Evolutionary conservation across 2,797 vertebrate genomes (phyloP).

Genomic region (Acrossocheilus wenchowensis): DNA sequence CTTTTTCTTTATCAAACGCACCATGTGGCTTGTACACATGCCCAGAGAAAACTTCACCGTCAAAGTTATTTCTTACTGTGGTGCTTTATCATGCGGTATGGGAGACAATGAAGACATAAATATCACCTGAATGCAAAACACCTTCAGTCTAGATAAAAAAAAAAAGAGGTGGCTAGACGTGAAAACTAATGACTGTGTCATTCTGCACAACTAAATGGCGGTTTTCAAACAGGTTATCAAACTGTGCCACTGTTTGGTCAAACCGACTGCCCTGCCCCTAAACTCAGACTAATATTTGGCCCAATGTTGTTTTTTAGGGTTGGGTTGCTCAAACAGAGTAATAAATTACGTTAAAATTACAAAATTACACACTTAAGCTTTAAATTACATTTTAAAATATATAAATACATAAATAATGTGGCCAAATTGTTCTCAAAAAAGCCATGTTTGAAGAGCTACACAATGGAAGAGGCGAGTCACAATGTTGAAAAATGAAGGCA

Average conservation of each 20-base stretch:
- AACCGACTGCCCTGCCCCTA: not conserved
- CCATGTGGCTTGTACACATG: slow-evolving; percentile 57
- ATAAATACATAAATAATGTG: not conserved
- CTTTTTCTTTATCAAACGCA: slow-evolving; percentile 66
- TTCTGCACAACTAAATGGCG: not conserved
- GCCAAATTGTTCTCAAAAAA: slow-evolving; percentile 5
- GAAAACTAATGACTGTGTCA: not conserved
- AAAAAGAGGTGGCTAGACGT: not conserved
- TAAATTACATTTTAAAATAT: not conserved
- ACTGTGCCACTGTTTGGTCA: not conserved
- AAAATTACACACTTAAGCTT: not conserved
- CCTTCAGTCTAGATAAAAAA: not conserved
- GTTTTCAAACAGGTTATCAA: not conserved
- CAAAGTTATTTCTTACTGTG: slow-evolving; percentile 40
- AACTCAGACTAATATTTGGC: not conserved
- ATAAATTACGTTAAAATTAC: not conserved
- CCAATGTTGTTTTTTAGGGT: not conserved
- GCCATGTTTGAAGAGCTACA: not conserved
- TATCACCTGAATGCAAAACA: not conserved
- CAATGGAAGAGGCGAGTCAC: not conserved
- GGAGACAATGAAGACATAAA: slow-evolving; percentile 23
- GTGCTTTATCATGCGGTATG: slow-evolving; percentile 27
- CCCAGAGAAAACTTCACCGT: slow-evolving; percentile 50
- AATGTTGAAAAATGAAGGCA: slow-evolving; percentile 7
- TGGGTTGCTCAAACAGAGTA: not conserved